Base-by-base conservation (phyloP, 2,888 invertebrate species). In the Andrena trimmerana region DNA sequence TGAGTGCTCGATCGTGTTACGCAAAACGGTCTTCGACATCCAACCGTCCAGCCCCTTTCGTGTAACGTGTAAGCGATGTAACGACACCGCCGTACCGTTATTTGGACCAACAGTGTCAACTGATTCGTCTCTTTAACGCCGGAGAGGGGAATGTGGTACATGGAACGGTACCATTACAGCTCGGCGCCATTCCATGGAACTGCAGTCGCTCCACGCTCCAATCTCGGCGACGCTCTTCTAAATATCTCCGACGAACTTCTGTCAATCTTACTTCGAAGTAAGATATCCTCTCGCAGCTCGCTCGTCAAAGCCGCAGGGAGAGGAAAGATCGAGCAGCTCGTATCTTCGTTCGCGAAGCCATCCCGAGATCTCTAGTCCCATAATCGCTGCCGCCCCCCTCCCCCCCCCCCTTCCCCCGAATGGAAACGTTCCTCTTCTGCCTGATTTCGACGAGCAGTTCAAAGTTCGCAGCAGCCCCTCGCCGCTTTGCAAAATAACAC, bases 81-180 rank as follows among this genome's bases (percentile, higher is more conserved):
- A 63, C 70, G 54, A 72, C 74, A 52, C 48, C 36, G 29, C 29
- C 70, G 78, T 88, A 85, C 89, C 89, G 89, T 89, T 89, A 87
- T 76, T 81, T 85, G 87, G 86, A 73, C 81, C 83, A 68, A 33
- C 78, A 83, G 81, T 85, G 84, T 85, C 85, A 84, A 81, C 81
- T 60, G 78, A 79, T 84, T 77, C 85, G 84, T 85, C 84, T 81
- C 77, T 81, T 73, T 76, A 72, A 68, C 84, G 77, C 76, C 71
- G 74, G 31, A 0, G 8, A 42, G 42, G 80, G 78, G 80, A 86
- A 89, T 89, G 86, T 89, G 86, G 87, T 88, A 89, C 89, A 82
- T 71, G 68, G 82, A 89, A 89, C 88, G 89, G 89, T 89, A 89
- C 85, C 81, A 81, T 77, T 88, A 84, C 75, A 85, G 83, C 65